A percentile compares a stretch with the other conserved stretches of the same genome.
phyloP scores from a whole-genome alignment of 35 echinoderm and acorn worm species.

The Lytechinus variegatus region DNA sequence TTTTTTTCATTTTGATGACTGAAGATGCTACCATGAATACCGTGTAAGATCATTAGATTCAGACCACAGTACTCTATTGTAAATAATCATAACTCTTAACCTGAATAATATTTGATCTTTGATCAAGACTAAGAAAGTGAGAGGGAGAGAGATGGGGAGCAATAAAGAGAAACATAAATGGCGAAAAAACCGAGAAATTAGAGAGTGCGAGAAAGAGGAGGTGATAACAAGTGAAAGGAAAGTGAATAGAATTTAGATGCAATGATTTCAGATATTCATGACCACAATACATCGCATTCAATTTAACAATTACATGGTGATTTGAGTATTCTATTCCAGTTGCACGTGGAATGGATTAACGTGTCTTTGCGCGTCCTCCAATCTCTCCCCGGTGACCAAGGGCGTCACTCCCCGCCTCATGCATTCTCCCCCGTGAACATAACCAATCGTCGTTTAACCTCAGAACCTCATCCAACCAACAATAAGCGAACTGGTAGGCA shows the following conservation, averaged over 20 bases:
- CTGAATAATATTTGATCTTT: not conserved
- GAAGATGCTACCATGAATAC: not conserved
- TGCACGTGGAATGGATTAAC: slow-evolving; percentile 40
- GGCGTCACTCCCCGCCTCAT: not conserved
- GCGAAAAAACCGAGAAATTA: too few relatives aligned
- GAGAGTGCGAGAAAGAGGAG: not conserved
- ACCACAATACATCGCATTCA: slow-evolving; percentile 13
- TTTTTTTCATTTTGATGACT: not conserved
- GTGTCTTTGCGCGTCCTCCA: not conserved
- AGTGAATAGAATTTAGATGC: not conserved
- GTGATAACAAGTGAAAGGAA: not conserved
- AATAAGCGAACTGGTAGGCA: not conserved
- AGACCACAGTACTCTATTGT: not conserved
- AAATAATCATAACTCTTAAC: not conserved
- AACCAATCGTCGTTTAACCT: slow-evolving; percentile 28
- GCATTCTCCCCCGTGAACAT: not conserved
- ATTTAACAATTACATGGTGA: slow-evolving; percentile 42
- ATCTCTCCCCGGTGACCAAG: not conserved
- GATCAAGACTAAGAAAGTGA: not conserved
- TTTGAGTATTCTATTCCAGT: slow-evolving; percentile 3
- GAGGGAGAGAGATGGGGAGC: not conserved
- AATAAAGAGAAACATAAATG: too few relatives aligned
- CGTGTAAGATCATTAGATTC: not conserved
- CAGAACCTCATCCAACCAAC: not conserved
- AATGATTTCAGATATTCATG: slow-evolving; percentile 28